Conservation (phyloP, 2,888 invertebrate genomes). For the Fragum whitleyi region DNA sequence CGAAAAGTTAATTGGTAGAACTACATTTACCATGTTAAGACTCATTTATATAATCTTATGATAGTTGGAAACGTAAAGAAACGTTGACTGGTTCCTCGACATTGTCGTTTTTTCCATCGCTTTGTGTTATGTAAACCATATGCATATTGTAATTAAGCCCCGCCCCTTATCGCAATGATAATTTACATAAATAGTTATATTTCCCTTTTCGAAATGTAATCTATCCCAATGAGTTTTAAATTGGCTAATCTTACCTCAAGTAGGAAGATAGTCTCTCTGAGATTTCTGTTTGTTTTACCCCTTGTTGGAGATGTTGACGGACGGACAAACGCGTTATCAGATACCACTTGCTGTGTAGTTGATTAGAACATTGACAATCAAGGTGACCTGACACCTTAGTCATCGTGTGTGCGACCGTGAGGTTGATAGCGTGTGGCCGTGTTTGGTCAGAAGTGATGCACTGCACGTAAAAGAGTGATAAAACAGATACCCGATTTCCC, state of each 20-base stretch:
- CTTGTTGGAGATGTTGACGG: constrained; percentile 1
- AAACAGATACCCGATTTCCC: no score
- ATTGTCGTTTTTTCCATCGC: no score
- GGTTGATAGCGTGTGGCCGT: background rate
- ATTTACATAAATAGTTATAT: no score
- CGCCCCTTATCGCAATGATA: no score
- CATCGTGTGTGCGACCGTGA: constrained; percentile 7
- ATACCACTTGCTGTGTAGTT: constrained; percentile 18
- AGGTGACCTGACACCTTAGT: background rate
- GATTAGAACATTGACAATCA: background rate
- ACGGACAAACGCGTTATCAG: constrained; percentile 14
- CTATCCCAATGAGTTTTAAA: constrained; percentile 11
- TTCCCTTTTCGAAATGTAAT: no score
- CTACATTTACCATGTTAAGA: no score
- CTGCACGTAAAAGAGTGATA: background rate
- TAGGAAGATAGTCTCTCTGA: background rate
- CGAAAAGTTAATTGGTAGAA: no score
- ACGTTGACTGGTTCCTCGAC: no score
- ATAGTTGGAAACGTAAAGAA: no score
- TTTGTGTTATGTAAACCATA: no score
- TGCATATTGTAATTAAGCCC: no score
- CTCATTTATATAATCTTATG: no score
- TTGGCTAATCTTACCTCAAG: background rate
- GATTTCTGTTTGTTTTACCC: constrained; percentile 28
- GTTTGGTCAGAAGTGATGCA: background rate